Conservation (phyloP, 2,113 vertebrate genomes). For the Catharus fuscescens region DNA sequence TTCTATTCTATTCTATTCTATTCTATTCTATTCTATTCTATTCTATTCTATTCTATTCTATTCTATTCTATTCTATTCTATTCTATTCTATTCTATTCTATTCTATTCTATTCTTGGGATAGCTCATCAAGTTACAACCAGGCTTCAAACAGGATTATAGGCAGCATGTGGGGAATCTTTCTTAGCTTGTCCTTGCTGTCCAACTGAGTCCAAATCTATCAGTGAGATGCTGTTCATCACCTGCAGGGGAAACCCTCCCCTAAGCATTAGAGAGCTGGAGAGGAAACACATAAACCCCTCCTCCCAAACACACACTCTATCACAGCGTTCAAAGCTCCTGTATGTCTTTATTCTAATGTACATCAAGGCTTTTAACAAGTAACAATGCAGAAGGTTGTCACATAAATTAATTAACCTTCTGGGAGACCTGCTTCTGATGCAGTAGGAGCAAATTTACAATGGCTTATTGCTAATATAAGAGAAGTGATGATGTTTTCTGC, state of each 20-base stretch:
- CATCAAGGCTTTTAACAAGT: neutral
- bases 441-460: neutral
- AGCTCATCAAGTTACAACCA: neutral
- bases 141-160: neutral
- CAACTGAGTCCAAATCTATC: neutral
- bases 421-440: neutral
- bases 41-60: neutral
- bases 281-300: neutral
- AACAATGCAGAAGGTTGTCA: neutral
- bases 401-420: neutral
- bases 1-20: neutral
- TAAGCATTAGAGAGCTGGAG: neutral
- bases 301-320: neutral
- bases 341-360: neutral
- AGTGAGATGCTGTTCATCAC: neutral
- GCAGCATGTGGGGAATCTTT: accelerated
- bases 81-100: no score
- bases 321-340: neutral
- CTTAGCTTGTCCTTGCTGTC: neutral
- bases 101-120: no score
- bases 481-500: neutral
- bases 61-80: neutral
- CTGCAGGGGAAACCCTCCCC: neutral
- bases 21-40: neutral
- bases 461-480: neutral